A percentile compares a stretch with the other conserved stretches of the same genome.
These are phyloP conservation scores for Nyctereutes procyonoides DNA, from an alignment of 2,113 vertebrate genomes.

Conservation along the genomic window DNA sequence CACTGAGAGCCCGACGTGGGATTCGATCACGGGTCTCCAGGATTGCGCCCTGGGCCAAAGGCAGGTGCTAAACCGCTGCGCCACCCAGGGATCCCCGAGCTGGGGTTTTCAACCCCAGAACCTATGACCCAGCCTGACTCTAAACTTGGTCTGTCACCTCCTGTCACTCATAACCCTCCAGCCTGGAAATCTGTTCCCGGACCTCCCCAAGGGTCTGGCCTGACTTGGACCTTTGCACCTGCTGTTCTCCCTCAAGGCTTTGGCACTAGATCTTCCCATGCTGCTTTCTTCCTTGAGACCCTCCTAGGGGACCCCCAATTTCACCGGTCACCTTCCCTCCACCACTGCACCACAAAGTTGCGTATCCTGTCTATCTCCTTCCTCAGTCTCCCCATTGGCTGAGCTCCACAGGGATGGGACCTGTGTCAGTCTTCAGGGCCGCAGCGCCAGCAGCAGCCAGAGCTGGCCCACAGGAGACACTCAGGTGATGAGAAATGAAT, in stretches of 20 bases:
- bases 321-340: neutral
- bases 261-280: neutral
- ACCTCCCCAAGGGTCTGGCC: neutral
- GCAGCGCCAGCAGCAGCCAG: neutral
- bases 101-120: neutral
- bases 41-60: no score
- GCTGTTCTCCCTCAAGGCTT: neutral
- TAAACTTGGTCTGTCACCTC: no score
- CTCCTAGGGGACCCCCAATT: neutral
- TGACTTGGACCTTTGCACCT: neutral
- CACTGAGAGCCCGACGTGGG: no score
- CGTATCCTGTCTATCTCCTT: neutral
- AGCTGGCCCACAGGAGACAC: neutral
- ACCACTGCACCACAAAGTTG: neutral
- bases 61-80: no score
- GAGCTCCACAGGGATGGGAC: neutral
- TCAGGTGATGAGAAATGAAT: neutral
- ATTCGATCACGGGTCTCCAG: no score
- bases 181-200: neutral
- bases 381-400: neutral
- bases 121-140: neutral
- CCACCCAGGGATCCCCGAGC: no score
- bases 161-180: neutral
- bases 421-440: neutral
- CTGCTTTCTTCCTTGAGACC: neutral